These are phyloP conservation scores for Coecobrya sp. DNA, from an alignment of 2,888 invertebrate species.

Conservation along the genomic window DNA sequence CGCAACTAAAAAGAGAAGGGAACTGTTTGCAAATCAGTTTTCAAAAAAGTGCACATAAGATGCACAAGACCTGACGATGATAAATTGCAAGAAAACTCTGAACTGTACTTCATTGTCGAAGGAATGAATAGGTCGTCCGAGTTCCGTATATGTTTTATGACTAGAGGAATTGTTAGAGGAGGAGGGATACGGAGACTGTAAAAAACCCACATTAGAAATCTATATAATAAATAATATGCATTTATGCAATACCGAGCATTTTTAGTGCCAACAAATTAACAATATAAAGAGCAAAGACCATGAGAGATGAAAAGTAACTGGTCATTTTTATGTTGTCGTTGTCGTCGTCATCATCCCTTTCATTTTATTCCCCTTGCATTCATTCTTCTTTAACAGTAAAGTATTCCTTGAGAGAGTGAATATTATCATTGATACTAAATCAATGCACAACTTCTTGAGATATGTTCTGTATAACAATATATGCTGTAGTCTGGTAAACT, in stretches of 20 bases:
- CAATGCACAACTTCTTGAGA: conserved; percentile 37
- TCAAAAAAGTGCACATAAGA: conserved; percentile 19
- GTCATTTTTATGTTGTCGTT: conserved; percentile 53
- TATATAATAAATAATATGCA: background rate
- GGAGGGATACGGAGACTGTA: conserved; percentile 15
- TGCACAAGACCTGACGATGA: conserved; percentile 41
- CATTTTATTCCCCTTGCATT: conserved; percentile 45
- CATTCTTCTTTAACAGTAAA: background rate
- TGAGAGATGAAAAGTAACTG: conserved; percentile 77
- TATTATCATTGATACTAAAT: conserved; percentile 52
- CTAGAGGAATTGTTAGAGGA: background rate
- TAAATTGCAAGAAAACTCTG: conserved; percentile 47
- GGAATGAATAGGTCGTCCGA: conserved; percentile 43
- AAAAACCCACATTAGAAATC: conserved; percentile 50
- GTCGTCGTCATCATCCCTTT: conserved; percentile 71
- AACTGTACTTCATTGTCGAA: conserved; percentile 54
- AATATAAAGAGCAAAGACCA: conserved; percentile 66
- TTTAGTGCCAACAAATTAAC: conserved; percentile 65
- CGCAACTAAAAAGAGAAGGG: conserved; percentile 63
- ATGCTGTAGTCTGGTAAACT: conserved; percentile 37
- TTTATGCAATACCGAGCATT: conserved; percentile 41
- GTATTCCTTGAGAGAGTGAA: conserved; percentile 38
- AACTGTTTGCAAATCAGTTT: conserved; percentile 46
- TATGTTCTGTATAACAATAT: conserved; percentile 35
- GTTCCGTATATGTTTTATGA: conserved; percentile 67